Base-by-base conservation (phyloP, 1,140 invertebrate genomes). In the Notospermus geniculatus region DNA sequence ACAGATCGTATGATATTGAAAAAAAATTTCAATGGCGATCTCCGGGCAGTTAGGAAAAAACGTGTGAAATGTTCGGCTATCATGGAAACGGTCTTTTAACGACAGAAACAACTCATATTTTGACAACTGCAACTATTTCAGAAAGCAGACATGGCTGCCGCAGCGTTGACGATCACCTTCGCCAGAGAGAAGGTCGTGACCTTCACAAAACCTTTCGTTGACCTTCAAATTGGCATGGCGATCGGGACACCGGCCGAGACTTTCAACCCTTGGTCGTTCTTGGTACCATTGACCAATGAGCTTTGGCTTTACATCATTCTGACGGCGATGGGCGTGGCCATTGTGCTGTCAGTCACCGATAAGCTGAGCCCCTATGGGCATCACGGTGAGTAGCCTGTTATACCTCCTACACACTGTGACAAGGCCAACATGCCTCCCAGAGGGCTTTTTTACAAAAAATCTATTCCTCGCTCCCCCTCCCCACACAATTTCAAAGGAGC, bases 301-400 rank as follows among this genome's bases (percentile, higher is more conserved):
- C 46, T 50, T 5, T 50, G 46, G 46, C 25, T 50, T 19, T 50
- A 50, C 46, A 27, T 50, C 19, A 23, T 50, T 19, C 9, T 27
- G n/a, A 50, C 46, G 46, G 46, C 19, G n/a, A n/a, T 50, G n/a
- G 25, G n/a, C 25, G 46, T 50, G 46, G n/a, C 46, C 19, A 5
- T 50, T 5, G 46, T n/a, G 19, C 19, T 50, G 46, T 19, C 46
- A 23, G 4, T 27, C n/a, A 23, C 46, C 5, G 46, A 50, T 23
- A 50, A 19, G 46, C 25, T 50, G n/a, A 50, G 46, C 25, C 46
- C 46, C 9, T 50, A 23, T 27, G 46, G 46, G n/a, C 46, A 50
- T 50, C 46, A 50, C n/a, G 46, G 46, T 50, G 25, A 19, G 46
- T 19, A 7, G 46, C 4, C 19, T 7, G n/a, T 7, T 19, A 5